Evolutionary conservation across 2,113 vertebrate genomes (phyloP).

Genomic region (Thunnus thynnus): DNA sequence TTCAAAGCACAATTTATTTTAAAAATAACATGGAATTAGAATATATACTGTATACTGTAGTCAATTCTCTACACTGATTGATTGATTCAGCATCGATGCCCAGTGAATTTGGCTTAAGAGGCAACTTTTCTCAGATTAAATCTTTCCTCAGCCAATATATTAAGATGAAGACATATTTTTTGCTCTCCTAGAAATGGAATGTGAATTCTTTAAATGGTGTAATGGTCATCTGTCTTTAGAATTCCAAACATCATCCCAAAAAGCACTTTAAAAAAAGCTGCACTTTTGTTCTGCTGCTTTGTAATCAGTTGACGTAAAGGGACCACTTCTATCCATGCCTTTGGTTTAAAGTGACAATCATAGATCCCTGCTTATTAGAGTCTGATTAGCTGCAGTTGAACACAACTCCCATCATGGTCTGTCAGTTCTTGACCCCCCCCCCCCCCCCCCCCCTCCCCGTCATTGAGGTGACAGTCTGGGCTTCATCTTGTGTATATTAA

Average conservation of each 20-base stretch:
- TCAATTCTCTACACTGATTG: not conserved
- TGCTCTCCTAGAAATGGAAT: constrained; percentile 7
- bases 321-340: constrained; percentile 52
- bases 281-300: constrained; percentile 78
- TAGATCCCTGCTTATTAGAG: constrained; percentile 26
- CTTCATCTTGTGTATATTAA: not conserved
- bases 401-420: not conserved
- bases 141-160: constrained; percentile 20
- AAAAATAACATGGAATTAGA: constrained; percentile 28
- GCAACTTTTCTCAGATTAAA: constrained; percentile 7
- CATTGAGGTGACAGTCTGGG: not conserved
- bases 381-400: constrained; percentile 34
- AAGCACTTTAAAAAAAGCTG: constrained; percentile 83
- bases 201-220: constrained; percentile 13
- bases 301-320: constrained; percentile 35
- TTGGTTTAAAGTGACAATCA: constrained; percentile 76
- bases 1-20: constrained; percentile 75
- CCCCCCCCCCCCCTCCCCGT: no score
- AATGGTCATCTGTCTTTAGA: constrained; percentile 23
- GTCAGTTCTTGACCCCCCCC: not conserved
- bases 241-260: constrained; percentile 61
- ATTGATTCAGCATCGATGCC: constrained; percentile 10
- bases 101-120: constrained; percentile 1
- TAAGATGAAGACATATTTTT: constrained; percentile 14
- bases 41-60: not conserved